Conservation (phyloP, 1,140 invertebrate species). For the Elymnias hypermnestra region DNA sequence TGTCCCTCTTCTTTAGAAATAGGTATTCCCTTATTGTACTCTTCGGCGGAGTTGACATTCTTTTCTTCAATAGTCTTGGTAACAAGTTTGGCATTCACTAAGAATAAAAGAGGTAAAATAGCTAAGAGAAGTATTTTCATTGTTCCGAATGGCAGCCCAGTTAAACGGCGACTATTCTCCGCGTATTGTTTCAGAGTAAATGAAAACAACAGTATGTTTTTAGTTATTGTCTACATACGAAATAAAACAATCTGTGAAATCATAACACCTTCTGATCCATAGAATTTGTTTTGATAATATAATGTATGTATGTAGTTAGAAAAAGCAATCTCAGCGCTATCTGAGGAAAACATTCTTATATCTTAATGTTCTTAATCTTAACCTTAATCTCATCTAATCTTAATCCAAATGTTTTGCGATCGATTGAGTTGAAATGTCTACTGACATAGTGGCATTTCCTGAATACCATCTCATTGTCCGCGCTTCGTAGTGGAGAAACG, state of each 20-base stretch:
- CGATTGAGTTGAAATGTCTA: too few relatives aligned
- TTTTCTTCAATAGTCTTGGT: slow-evolving; percentile 5
- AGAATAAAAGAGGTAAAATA: slow-evolving; percentile 9
- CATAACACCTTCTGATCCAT: slow-evolving; percentile 4
- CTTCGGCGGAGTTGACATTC: slow-evolving; percentile 1
- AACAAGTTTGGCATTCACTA: slow-evolving; percentile 8
- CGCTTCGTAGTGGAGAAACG: too few relatives aligned
- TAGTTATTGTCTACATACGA: slow-evolving; percentile 30
- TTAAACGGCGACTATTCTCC: slow-evolving; percentile 21
- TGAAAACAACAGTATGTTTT: slow-evolving; percentile 50
- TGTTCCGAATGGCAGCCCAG: slow-evolving; percentile 19
- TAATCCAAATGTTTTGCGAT: too few relatives aligned
- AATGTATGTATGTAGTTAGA: too few relatives aligned
- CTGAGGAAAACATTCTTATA: too few relatives aligned
- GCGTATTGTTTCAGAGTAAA: slow-evolving; percentile 34
- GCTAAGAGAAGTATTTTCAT: slow-evolving; percentile 31
- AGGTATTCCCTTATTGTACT: slow-evolving; percentile 1
- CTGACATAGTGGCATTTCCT: too few relatives aligned
- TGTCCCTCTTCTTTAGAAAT: slow-evolving; percentile 6
- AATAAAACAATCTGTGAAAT: slow-evolving; percentile 34
- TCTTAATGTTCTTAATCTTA: too few relatives aligned
- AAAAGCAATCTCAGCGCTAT: too few relatives aligned
- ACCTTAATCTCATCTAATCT: too few relatives aligned
- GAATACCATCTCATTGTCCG: too few relatives aligned
- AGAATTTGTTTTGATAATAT: slow-evolving; percentile 15